phyloP scores from a whole-genome alignment of 2,888 invertebrate genomes.

The Ischnura elegans region DNA sequence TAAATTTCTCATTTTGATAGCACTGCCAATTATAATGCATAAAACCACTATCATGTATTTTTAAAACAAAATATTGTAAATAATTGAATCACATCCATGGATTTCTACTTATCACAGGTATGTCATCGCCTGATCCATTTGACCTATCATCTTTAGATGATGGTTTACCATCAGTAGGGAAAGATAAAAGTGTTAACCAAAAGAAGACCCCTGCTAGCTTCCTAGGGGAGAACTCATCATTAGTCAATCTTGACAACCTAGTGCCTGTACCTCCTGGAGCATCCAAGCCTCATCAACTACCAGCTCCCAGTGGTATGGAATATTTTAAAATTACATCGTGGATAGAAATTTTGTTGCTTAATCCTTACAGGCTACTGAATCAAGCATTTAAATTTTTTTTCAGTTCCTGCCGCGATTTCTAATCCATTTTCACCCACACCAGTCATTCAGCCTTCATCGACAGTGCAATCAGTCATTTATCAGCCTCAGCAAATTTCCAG shows the following conservation, averaged over 20 bases:
- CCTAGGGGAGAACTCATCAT: constrained; percentile 96
- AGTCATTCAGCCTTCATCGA: constrained; percentile 34
- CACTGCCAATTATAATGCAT: too few species aligned
- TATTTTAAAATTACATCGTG: not conserved
- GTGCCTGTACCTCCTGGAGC: constrained; percentile 79
- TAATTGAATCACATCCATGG: too few species aligned
- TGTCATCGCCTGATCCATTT: constrained; percentile 83
- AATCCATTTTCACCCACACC: constrained; percentile 62
- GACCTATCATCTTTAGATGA: constrained; percentile 84
- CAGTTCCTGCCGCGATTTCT: constrained; percentile 47
- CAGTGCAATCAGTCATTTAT: constrained; percentile 49
- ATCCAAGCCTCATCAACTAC: constrained; percentile 40
- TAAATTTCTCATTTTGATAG: too few species aligned
- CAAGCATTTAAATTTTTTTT: not conserved
- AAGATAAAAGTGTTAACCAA: constrained; percentile 70
- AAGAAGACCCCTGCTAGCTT: constrained; percentile 95
- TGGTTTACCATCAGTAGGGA: constrained; percentile 76
- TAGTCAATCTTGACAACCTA: constrained; percentile 98
- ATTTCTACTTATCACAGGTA: constrained; percentile 31
- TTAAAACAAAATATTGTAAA: too few species aligned
- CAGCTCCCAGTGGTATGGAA: constrained; percentile 38
- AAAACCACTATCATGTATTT: too few species aligned
- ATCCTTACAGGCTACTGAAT: not conserved
- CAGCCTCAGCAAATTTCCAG: constrained; percentile 49
- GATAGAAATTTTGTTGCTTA: not conserved